Evolutionary conservation across 2,113 vertebrate genomes (phyloP).

Genomic region (Pteronura brasiliensis): DNA sequence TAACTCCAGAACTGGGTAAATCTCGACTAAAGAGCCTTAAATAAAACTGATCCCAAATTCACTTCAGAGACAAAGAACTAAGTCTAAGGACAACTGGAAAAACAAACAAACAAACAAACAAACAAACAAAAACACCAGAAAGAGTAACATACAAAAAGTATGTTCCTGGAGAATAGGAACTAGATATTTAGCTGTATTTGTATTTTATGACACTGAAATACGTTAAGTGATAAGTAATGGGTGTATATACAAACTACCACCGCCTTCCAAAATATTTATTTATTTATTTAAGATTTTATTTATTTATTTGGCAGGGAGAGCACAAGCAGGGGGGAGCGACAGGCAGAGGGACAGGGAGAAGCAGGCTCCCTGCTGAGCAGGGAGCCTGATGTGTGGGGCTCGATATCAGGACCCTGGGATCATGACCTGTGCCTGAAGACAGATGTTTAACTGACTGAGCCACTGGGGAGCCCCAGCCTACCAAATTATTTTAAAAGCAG

Average conservation of each 20-base stretch:
- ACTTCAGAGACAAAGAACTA: slow-evolving; percentile 34
- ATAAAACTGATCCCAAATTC: neutral
- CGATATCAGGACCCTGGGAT: too few relatives aligned
- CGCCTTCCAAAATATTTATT: neutral
- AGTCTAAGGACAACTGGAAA: neutral
- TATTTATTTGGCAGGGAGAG: too few relatives aligned
- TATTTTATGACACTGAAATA: slow-evolving; percentile 9
- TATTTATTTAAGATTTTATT: too few relatives aligned
- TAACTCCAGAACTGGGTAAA: neutral
- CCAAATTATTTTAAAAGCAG: neutral
- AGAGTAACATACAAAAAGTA: neutral
- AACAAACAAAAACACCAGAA: neutral
- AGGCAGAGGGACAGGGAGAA: too few relatives aligned
- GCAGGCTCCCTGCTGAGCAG: too few relatives aligned
- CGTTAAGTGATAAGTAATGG: neutral
- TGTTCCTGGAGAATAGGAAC: neutral
- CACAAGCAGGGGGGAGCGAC: too few relatives aligned
- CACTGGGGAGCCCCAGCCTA: too few relatives aligned
- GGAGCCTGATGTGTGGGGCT: too few relatives aligned
- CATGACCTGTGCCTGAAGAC: too few relatives aligned
- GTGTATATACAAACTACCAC: neutral
- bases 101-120: neutral
- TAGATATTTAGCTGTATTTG: neutral
- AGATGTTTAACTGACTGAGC: too few relatives aligned
- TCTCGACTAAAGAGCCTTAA: neutral